phyloP scores from a whole-genome alignment of 2,797 vertebrate species.

The Lepilemur ruficaudatus region DNA sequence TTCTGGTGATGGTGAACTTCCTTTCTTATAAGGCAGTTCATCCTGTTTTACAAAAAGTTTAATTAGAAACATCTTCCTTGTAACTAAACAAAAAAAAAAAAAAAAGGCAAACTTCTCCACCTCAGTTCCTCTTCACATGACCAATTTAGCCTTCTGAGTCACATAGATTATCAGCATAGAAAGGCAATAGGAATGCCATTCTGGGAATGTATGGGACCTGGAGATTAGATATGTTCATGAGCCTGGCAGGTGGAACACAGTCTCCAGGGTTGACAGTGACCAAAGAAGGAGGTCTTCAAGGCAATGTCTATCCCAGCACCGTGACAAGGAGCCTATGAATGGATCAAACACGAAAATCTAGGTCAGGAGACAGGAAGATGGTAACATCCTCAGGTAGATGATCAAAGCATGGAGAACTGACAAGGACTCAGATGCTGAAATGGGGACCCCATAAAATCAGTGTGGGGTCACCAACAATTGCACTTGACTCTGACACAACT shows the following conservation, averaged over 20 bases:
- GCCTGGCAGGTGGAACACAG: background rate
- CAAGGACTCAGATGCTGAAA: background rate
- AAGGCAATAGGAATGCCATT: background rate
- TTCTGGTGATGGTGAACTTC: background rate
- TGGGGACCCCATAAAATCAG: background rate
- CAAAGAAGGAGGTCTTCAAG: background rate
- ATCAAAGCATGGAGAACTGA: background rate
- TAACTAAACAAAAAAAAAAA: background rate
- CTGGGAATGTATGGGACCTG: background rate
- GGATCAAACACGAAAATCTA: background rate
- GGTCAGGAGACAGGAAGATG: background rate
- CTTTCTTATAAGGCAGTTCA: background rate
- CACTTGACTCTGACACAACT: background rate
- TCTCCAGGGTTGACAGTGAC: background rate
- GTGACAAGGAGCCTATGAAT: background rate
- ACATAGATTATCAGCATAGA: background rate
- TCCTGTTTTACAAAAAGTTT: background rate
- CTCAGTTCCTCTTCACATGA: background rate
- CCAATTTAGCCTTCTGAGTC: background rate
- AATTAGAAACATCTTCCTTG: background rate
- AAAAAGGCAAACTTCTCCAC: background rate
- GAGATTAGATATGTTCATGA: background rate
- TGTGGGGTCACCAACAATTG: background rate
- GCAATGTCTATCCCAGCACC: background rate
- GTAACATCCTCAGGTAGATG: background rate